A percentile compares a stretch with the other conserved stretches of the same genome.
Evolutionary conservation across 2,113 vertebrate genomes (phyloP).

Genomic region (Pseudorhombus dupliciocellatus): DNA sequence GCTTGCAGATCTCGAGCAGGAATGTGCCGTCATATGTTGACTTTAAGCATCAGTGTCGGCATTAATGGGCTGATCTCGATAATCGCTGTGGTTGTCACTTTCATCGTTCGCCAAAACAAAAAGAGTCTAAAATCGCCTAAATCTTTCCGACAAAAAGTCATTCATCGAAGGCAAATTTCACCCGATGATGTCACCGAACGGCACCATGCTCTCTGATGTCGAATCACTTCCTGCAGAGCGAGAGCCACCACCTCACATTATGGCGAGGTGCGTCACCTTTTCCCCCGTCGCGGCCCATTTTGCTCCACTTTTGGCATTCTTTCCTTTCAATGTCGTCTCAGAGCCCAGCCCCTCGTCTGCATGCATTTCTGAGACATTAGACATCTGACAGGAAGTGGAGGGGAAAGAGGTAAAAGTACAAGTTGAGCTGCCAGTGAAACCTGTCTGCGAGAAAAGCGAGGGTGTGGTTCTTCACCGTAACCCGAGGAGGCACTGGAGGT

Average conservation of each 20-base stretch:
- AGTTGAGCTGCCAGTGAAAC: conserved; percentile 26
- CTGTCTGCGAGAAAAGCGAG: conserved; percentile 5
- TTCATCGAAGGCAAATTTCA: conserved; percentile 30
- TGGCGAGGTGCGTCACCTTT: conserved; percentile 60
- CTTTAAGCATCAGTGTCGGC: not conserved
- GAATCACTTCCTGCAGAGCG: conserved; percentile 59
- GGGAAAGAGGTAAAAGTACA: conserved; percentile 37
- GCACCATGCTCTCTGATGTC: conserved; percentile 34
- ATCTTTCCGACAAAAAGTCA: conserved; percentile 35
- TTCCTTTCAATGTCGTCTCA: not conserved
- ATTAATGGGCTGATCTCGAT: not conserved
- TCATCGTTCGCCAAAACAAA: conserved; percentile 11
- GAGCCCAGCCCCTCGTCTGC: not conserved
- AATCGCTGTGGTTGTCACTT: conserved; percentile 1
- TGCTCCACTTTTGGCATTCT: conserved; percentile 33
- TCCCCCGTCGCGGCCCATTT: conserved; percentile 41
- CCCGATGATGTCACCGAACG: conserved; percentile 45
- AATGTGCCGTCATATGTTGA: not conserved
- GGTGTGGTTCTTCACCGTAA: conserved; percentile 39
- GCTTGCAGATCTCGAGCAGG: not conserved
- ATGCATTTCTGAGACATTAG: conserved; percentile 32
- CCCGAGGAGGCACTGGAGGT: not conserved
- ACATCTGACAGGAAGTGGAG: conserved; percentile 37
- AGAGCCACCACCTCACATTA: conserved; percentile 57
- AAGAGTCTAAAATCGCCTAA: not conserved